A percentile compares a stretch with the other conserved stretches of the same genome.
These are phyloP conservation scores for Fratercula arctica DNA, from an alignment of 2,797 vertebrate genomes.

Conservation along the genomic window DNA sequence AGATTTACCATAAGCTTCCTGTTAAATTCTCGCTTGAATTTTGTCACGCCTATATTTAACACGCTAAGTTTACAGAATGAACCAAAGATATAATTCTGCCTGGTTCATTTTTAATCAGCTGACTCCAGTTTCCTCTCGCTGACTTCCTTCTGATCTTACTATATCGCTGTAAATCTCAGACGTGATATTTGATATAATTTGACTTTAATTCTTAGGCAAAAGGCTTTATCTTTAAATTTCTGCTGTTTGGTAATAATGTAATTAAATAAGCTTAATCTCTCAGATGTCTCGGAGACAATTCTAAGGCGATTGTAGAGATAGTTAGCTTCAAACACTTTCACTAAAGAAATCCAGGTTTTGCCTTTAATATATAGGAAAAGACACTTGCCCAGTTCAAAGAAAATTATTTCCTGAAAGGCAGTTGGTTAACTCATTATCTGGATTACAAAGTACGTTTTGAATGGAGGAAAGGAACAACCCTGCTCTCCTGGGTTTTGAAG, in stretches of 20 bases:
- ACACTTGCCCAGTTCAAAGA: conserved; percentile 13
- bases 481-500: neutral
- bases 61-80: neutral
- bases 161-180: neutral
- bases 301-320: neutral
- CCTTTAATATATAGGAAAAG: neutral
- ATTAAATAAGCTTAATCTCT: neutral
- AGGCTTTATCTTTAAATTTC: neutral
- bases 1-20: neutral
- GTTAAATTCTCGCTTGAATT: neutral
- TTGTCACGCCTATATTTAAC: neutral
- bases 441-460: neutral
- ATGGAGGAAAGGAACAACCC: neutral
- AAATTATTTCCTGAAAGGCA: conserved; percentile 29
- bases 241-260: neutral
- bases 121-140: neutral
- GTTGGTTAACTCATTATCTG: conserved; percentile 10
- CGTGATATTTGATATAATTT: neutral
- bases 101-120: neutral
- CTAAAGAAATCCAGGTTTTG: neutral
- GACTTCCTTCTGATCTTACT: neutral
- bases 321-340: neutral
- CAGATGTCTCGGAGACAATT: neutral
- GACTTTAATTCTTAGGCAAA: neutral
- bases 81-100: neutral